Evolutionary conservation across 1,140 invertebrate genomes (phyloP).

Genomic region (Propsilocerus akamusi): DNA sequence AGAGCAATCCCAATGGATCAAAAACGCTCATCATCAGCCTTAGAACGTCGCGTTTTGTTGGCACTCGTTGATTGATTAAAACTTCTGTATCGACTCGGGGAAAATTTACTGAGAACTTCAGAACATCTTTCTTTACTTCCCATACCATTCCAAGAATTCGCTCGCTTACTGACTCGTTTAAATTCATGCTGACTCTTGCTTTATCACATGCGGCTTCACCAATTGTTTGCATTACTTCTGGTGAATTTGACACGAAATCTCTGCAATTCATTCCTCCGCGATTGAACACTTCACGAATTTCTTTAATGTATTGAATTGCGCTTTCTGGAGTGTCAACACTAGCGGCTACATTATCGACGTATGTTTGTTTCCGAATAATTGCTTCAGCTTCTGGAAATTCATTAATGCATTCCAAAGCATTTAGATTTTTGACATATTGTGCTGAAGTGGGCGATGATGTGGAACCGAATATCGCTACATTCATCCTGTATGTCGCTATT

Average conservation of each 20-base stretch:
- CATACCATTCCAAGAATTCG: conserved; percentile 8
- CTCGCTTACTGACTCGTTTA: neutral
- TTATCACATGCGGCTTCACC: neutral
- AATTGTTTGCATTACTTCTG: neutral
- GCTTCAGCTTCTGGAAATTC: conserved; percentile 11
- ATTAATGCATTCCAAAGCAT: conserved; percentile 10
- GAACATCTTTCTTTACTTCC: conserved; percentile 2
- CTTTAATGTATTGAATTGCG: conserved; percentile 7
- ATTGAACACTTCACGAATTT: conserved; percentile 11
- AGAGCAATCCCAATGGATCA: conserved; percentile 21
- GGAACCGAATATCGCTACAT: conserved; percentile 16
- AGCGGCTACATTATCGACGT: conserved; percentile 21
- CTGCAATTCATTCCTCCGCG: conserved; percentile 10
- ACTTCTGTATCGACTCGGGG: neutral
- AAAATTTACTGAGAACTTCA: conserved; percentile 7
- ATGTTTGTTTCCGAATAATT: conserved; percentile 15
- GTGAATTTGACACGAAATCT: conserved; percentile 9
- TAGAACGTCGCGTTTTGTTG: conserved; percentile 16
- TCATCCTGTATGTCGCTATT: conserved; percentile 14
- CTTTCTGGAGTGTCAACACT: conserved; percentile 9
- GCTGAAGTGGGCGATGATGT: conserved; percentile 14
- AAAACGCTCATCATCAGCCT: conserved; percentile 16
- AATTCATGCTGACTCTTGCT: neutral
- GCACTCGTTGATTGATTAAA: conserved; percentile 2
- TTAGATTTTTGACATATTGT: conserved; percentile 12